These are phyloP conservation scores for Nibea coibor DNA, from an alignment of 2,113 vertebrate genomes.

Conservation along the genomic window DNA sequence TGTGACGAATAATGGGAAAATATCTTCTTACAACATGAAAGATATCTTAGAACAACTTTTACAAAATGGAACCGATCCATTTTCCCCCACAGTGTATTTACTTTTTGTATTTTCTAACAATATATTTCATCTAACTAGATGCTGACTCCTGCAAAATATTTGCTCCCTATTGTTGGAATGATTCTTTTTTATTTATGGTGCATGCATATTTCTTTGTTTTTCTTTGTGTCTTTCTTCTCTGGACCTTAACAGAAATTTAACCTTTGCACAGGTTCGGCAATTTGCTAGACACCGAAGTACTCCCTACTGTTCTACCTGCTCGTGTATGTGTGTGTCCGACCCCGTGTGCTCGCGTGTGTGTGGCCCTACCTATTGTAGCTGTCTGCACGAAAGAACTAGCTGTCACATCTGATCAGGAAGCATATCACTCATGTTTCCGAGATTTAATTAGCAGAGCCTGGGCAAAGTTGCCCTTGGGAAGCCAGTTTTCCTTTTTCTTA, in stretches of 20 bases:
- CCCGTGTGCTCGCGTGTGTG: background rate
- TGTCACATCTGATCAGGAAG: constrained; percentile 79
- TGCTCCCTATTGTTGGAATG: background rate
- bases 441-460: constrained; percentile 92
- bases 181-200: background rate
- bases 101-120: constrained; percentile 2
- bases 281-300: background rate
- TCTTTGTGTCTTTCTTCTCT: background rate
- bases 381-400: constrained; percentile 57
- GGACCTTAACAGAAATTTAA: background rate
- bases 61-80: too few species aligned
- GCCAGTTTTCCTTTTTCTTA: constrained; percentile 92
- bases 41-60: too few species aligned
- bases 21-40: too few species aligned
- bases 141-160: background rate
- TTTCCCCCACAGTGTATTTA: too few species aligned
- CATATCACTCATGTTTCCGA: constrained; percentile 83
- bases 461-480: constrained; percentile 90
- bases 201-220: background rate
- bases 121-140: background rate
- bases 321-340: background rate
- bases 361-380: constrained; percentile 48
- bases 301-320: background rate
- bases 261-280: background rate
- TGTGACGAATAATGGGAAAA: too few species aligned